Base-by-base conservation (phyloP, 2,888 invertebrate genomes). In the Eupithecia vulgata region DNA sequence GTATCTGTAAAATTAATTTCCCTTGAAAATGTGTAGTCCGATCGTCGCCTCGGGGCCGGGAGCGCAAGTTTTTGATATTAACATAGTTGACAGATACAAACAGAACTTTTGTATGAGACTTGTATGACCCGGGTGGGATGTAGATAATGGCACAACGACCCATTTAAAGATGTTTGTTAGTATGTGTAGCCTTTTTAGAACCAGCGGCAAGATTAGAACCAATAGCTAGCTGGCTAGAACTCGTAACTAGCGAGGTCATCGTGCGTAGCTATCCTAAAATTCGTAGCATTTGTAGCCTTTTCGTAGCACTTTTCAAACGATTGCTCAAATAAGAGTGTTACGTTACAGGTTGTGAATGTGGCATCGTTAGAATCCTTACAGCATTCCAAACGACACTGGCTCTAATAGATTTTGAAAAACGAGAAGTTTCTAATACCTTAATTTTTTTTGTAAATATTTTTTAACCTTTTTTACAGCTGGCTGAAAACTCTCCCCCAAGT, bases 1-100 rank as follows among this genome's bases (percentile, higher is more conserved):
- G 79, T 80, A 80, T 79, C 79, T 74, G 77, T 77, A 76, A 78
- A 80, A 81, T 81, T 80, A 81, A 81, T 81, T 79, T 79, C 67
- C 75, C 75, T 73, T 76, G 78, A 78, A 76, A 79, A 77, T 79
- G 78, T 73, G 71, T 74, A 77, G 79, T 72, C 77, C 79, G 78
- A 80, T 80, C 77, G 79, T 76, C 80, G 81, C 78, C 77, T 70
- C 75, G 79, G 79, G 81, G 72, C 69, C 48, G 69, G 72, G 71
- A 52, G 48, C 68, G 57, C 76, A 79, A 78, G 76, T 78, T 81
- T 79, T 79, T 75, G 81, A 79, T 78, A 79, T 81, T 82, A 81
- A 79, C 81, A 80, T 80, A 79, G 80, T 81, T 81, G 79, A 81
- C 80, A 80, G 79, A 79, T 76, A 76, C 68, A 75, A 76, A 73